These are phyloP conservation scores for Melanostoma mellinum DNA, from an alignment of 2,888 invertebrate genomes.

Conservation along the genomic window DNA sequence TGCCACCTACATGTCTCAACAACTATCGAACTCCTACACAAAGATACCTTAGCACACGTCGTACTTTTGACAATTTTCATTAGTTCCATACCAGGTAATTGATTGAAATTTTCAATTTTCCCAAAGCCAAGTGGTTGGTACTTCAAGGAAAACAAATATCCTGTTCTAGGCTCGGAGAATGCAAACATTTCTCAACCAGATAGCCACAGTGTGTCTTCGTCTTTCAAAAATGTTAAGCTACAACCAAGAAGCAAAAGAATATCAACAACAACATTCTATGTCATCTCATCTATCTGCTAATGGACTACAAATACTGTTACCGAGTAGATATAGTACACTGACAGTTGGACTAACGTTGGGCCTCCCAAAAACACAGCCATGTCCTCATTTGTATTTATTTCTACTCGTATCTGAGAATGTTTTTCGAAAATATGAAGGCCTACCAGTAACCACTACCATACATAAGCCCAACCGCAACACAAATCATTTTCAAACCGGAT, in stretches of 20 bases:
- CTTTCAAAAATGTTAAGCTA: neutral
- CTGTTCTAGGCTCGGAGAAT: conserved; percentile 27
- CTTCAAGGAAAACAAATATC: conserved; percentile 20
- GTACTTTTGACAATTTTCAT: conserved; percentile 25
- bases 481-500: conserved; percentile 67
- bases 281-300: conserved; percentile 57
- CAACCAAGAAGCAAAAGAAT: neutral
- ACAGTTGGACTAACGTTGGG: neutral
- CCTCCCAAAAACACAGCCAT: conserved; percentile 41
- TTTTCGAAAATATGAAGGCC: conserved; percentile 56
- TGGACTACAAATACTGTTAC: conserved; percentile 64
- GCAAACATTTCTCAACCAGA: conserved; percentile 44
- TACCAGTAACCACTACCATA: conserved; percentile 4
- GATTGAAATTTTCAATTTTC: conserved; percentile 50
- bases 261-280: conserved; percentile 44
- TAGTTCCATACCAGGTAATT: conserved; percentile 30
- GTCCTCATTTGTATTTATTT: conserved; percentile 71
- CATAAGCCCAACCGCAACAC: conserved; percentile 54
- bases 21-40: neutral
- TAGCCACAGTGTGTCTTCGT: conserved; percentile 14
- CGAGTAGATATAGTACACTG: conserved; percentile 2
- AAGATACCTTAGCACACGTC: conserved; percentile 11
- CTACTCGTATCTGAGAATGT: conserved; percentile 51
- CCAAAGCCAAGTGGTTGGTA: conserved; percentile 33
- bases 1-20: no score